Evolutionary conservation across 37 sponge, comb jelly and placozoan genomes (phyloP).

Genomic region (Crambe crambe): DNA sequence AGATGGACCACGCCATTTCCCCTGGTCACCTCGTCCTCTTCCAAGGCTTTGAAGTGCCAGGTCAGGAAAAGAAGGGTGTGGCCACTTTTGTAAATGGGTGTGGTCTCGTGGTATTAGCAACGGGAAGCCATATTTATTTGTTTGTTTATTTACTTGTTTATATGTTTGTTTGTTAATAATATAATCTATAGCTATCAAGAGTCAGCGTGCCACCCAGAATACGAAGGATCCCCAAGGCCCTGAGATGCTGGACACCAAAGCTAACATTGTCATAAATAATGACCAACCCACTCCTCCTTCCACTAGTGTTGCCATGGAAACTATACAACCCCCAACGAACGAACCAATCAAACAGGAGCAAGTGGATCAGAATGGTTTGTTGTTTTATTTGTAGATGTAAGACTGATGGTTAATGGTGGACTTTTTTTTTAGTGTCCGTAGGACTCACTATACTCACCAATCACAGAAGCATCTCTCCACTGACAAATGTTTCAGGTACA

Average conservation of each 20-base stretch:
- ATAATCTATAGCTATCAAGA: neutral
- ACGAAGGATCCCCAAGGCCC: neutral
- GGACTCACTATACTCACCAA: neutral
- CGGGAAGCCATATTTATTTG: too few relatives aligned
- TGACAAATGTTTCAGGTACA: neutral
- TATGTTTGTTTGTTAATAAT: too few relatives aligned
- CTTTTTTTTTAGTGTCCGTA: neutral
- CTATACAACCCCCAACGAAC: neutral
- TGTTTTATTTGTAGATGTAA: too few relatives aligned
- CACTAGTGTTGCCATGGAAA: slow-evolving; percentile 2
- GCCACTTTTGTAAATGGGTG: neutral
- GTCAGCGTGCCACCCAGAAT: neutral
- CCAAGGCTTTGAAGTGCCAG: slow-evolving; percentile 38
- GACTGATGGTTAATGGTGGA: neutral
- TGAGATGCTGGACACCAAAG: neutral
- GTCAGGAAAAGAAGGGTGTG: neutral
- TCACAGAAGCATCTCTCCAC: slow-evolving; percentile 2
- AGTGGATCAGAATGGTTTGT: neutral
- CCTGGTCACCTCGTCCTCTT: slow-evolving; percentile 38
- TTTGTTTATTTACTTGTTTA: too few relatives aligned
- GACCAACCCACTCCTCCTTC: neutral
- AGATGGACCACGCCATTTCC: slow-evolving; percentile 39
- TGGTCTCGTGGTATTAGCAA: too few relatives aligned
- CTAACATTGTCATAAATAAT: neutral
- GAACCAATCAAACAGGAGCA: neutral